A percentile compares a stretch with the other conserved stretches of the same genome.
Conservation (phyloP, 1,140 invertebrate species). For the Coelopa frigida region DNA sequence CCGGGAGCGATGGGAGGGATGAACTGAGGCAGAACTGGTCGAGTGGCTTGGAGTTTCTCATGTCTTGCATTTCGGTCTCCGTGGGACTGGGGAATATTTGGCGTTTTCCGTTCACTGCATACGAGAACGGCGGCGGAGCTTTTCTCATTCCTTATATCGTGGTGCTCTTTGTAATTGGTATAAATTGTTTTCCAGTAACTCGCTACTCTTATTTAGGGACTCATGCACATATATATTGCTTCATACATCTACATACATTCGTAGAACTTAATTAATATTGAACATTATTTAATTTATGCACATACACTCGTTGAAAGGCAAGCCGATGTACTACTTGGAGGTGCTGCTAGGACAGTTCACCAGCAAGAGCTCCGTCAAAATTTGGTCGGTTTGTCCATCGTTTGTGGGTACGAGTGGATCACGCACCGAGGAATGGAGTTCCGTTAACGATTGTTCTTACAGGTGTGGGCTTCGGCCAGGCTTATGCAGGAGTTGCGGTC, state of each 20-base stretch:
- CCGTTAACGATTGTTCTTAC: slow-evolving; percentile 47
- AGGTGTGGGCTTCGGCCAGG: slow-evolving; percentile 67
- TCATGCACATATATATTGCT: too few relatives aligned
- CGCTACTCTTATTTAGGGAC: too few relatives aligned
- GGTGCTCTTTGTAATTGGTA: slow-evolving; percentile 73
- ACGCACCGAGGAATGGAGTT: too few relatives aligned
- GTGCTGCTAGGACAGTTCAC: slow-evolving; percentile 67
- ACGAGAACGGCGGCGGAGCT: slow-evolving; percentile 63
- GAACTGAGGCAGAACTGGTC: too few relatives aligned
- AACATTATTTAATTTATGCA: too few relatives aligned
- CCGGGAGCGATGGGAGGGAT: too few relatives aligned
- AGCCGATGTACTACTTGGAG: slow-evolving; percentile 80
- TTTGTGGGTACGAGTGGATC: slow-evolving; percentile 48
- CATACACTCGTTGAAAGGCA: slow-evolving; percentile 26
- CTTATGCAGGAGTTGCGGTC: slow-evolving; percentile 60
- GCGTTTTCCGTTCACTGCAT: slow-evolving; percentile 75
- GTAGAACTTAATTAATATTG: too few relatives aligned
- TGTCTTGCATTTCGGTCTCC: slow-evolving; percentile 83
- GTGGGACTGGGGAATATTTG: slow-evolving; percentile 66
- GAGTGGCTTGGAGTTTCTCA: slow-evolving; percentile 76
- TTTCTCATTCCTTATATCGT: slow-evolving; percentile 81
- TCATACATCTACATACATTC: too few relatives aligned
- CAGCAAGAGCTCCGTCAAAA: slow-evolving; percentile 57
- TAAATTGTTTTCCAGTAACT: too few relatives aligned
- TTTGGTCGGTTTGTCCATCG: slow-evolving; percentile 48